These are phyloP conservation scores for Cheilosia vulpina DNA, from an alignment of 2,888 invertebrate species.

Conservation along the genomic window DNA sequence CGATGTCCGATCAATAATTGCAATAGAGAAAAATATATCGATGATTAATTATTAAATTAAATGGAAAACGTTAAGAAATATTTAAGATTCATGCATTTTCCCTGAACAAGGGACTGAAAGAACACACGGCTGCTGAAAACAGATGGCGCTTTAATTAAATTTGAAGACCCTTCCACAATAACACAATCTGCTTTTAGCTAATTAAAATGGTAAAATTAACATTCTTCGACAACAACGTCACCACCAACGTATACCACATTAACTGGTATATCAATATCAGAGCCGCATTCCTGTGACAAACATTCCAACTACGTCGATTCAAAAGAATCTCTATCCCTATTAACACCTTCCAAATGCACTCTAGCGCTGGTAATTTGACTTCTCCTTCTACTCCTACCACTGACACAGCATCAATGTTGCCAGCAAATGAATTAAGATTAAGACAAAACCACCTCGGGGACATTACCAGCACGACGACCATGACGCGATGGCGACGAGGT, in stretches of 20 bases:
- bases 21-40: too few species aligned
- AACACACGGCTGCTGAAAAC: too few species aligned
- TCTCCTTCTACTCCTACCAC: constrained; percentile 14
- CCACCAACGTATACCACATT: not conserved
- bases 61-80: too few species aligned
- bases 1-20: too few species aligned
- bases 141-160: too few species aligned
- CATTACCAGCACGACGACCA: constrained; percentile 26
- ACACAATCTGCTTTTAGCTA: too few species aligned
- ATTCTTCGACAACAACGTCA: constrained; percentile 34
- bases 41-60: too few species aligned
- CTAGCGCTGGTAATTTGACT: constrained; percentile 50
- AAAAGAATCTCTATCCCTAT: constrained; percentile 51
- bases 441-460: constrained; percentile 64
- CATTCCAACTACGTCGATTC: constrained; percentile 54
- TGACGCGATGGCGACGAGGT: constrained; percentile 9
- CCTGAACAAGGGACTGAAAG: too few species aligned
- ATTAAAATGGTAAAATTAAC: too few species aligned
- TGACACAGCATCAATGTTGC: constrained; percentile 55
- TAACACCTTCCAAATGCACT: constrained; percentile 69
- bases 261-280: constrained; percentile 23
- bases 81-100: too few species aligned
- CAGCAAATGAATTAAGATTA: constrained; percentile 69
- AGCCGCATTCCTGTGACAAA: constrained; percentile 50
- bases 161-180: accelerated